Evolutionary conservation across 2,113 vertebrate genomes (phyloP), one percentile per base, ranked within the genome.

Genomic region (Copsychus sechellarum): DNA sequence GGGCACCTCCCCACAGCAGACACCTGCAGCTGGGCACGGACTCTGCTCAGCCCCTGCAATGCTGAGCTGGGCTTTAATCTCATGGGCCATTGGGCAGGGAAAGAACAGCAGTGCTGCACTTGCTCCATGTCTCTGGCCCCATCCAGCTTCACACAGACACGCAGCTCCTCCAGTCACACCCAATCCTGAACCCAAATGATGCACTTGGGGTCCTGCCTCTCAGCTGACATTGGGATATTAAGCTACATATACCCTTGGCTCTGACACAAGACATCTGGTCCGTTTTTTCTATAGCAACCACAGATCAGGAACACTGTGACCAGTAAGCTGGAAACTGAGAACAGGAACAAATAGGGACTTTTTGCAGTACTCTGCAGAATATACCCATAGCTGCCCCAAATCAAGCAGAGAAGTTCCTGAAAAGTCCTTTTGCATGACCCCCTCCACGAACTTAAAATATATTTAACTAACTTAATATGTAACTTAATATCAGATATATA

Each of bases 11-110:
- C 54, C 33, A 19, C 36, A 72, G 26, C 40, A 65, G 40, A 81
- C 6, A 69, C 26, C 43, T 51, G 45, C 53, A 83, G 43, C 43
- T 56, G 81, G 40, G 24, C 21, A 64, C 0, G 0, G 19, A 8
- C 5, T 67, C 45, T 83, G 64, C 69, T 54, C 77, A 89, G 23
- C 19, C 58, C 40, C 45, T 65, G 23, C 67, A 33, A 3, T 8
- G 29, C 42, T 74, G 34, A 62, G 24, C 22, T 58, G 61, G 67
- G 19, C 38, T 84, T 86, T 22, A 12, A 29, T 60, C 58, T 57
- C 3, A 0, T 0, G 3, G 42, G n/a, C 3, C 14, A n/a, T 16
- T 72, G 45, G 72, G 50, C 81, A 56, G 31, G n/a, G 38, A 45
- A 48, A 28, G 8, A 48, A 8, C 58, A 81, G 60, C 2, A 3